A percentile compares a stretch with the other conserved stretches of the same genome.
phyloP scores from a whole-genome alignment of 2,113 vertebrate genomes.

The Cebus imitator region DNA sequence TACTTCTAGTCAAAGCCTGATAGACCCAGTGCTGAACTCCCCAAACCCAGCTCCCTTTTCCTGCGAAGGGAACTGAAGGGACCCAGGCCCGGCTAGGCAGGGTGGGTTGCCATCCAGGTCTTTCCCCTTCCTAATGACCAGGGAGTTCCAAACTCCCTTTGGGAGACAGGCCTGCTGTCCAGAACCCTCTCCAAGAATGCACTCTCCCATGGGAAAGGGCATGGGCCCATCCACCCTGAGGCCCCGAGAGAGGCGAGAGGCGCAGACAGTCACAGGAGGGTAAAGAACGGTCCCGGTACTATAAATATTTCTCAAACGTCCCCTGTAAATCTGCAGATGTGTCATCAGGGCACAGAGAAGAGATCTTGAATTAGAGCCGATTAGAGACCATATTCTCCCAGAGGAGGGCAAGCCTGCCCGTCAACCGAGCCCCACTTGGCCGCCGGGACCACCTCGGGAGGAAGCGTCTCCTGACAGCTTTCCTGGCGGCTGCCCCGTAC shows the following conservation, averaged over 20 bases:
- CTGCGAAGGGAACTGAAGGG: not conserved
- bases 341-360: conserved; percentile 71
- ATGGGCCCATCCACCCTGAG: conserved; percentile 29
- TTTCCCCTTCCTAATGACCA: conserved; percentile 3
- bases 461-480: conserved; percentile 38
- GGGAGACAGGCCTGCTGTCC: not conserved
- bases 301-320: conserved; percentile 74
- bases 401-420: conserved; percentile 70
- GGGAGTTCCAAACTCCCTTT: not conserved
- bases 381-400: conserved; percentile 65
- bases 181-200: not conserved
- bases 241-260: conserved; percentile 32
- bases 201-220: conserved; percentile 23
- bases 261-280: not conserved
- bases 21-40: not conserved
- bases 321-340: conserved; percentile 76
- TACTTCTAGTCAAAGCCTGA: not conserved
- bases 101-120: not conserved
- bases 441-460: conserved; percentile 9
- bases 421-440: conserved; percentile 32
- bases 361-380: conserved; percentile 68
- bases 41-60: not conserved
- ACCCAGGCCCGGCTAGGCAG: not conserved
- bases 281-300: conserved; percentile 5
- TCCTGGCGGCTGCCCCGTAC: not conserved